Base-by-base conservation (phyloP, 2,797 vertebrate genomes). In the Triplophysa yarkandensis region DNA sequence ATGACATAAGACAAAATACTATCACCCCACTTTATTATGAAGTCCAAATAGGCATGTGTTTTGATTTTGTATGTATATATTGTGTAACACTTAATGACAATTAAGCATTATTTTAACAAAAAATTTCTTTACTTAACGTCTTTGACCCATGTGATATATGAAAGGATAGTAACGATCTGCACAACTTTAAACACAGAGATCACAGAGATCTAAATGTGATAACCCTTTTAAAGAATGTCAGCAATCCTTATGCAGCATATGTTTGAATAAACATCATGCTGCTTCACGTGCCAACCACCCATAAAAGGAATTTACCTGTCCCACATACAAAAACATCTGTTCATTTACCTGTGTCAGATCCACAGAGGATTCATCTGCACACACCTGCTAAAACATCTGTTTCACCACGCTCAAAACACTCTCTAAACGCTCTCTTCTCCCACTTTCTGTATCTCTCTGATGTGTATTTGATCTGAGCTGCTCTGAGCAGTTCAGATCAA, bases 401-500 rank as follows among this genome's bases (percentile, higher is more conserved):
- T 66, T 50, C 13, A 36, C 6, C 14, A 11, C 36, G 1, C 57
- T 65, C 44, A 55, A 5, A 39, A 21, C 64, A 73, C 44, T n/a
- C n/a, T n/a, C n/a, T n/a, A n/a, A n/a, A 14, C 41, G 30, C 16
- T 71, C 44, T 62, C 52, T n/a, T 36, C 57, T 14, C 74, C 55
- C 23, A 43, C 60, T 77, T 41, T 62, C 57, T 44, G 36, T 39
- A 30, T 16, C 67, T 70, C 25, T 54, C 61, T 72, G 63, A 73
- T 48, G 60, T 58, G 43, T 74, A 58, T 80, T 30, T 70, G 76
- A 73, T 13, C 68, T 83, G 74, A 87, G 86, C 87, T 85, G 78
- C 83, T 78, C 81, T 85, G 81, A 83, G 86, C 85, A 85, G 80
- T 86, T 87, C 88, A 84, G 82, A 81, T 79, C 86, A 82, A 82